Percentiles rank a stretch among this genome's conserved stretches.
These are phyloP conservation scores for Rhodeus uyekii DNA, from an alignment of 2,797 vertebrate species.

Conservation along the genomic window DNA sequence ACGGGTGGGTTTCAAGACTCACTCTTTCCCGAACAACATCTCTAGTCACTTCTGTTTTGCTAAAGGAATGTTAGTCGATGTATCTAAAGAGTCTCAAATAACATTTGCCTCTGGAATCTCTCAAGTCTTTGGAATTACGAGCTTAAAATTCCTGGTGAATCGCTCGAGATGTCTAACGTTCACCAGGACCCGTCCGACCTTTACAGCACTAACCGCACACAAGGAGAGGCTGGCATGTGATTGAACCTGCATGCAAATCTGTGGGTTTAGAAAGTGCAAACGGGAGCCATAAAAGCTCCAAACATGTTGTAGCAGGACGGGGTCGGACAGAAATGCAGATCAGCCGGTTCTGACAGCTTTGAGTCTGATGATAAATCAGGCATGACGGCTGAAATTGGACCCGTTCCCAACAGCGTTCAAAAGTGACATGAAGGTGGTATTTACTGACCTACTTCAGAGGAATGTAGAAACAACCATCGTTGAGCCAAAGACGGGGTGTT, in stretches of 20 bases:
- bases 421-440: background rate
- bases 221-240: background rate
- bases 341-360: constrained; percentile 59
- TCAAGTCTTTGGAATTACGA: constrained; percentile 61
- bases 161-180: constrained; percentile 40
- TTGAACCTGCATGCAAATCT: background rate
- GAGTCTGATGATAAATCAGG: background rate
- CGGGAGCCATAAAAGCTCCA: background rate
- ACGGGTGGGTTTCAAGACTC: background rate
- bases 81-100: constrained; percentile 21
- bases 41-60: constrained; percentile 13
- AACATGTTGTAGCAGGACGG: constrained; percentile 59
- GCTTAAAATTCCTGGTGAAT: constrained; percentile 61
- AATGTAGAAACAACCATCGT: background rate
- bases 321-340: constrained; percentile 53
- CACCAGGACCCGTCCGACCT: constrained; percentile 5
- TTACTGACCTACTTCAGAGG: background rate
- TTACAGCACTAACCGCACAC: background rate
- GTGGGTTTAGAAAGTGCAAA: background rate
- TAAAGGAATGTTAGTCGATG: background rate
- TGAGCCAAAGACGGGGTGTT: background rate
- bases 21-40: background rate
- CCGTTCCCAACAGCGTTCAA: background rate
- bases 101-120: constrained; percentile 71
- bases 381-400: background rate